Evolutionary conservation across 2,888 invertebrate species (phyloP).

Genomic region (Vesta saturnalis): DNA sequence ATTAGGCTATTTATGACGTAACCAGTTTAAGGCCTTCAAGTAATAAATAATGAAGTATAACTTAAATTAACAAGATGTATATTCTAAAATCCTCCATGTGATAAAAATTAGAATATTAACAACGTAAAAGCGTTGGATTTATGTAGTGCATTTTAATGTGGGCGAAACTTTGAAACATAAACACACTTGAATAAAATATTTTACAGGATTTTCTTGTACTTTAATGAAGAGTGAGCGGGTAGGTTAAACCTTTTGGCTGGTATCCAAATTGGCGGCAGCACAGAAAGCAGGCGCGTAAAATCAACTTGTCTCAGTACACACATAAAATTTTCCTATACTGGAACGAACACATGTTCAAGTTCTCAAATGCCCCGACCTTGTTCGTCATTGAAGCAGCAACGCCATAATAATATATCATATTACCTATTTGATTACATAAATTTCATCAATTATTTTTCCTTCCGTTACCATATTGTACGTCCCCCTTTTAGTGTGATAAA

Average conservation of each 20-base stretch:
- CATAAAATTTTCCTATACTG: slow-evolving; percentile 18
- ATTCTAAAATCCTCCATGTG: neutral
- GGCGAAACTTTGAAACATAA: slow-evolving; percentile 15
- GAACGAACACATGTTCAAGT: slow-evolving; percentile 19
- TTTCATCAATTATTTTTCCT: neutral
- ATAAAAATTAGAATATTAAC: too few species aligned
- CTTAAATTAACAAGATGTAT: too few species aligned
- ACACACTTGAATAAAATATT: slow-evolving; percentile 21
- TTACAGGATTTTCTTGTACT: slow-evolving; percentile 49
- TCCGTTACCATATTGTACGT: neutral
- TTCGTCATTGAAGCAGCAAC: slow-evolving; percentile 29
- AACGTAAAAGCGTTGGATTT: neutral
- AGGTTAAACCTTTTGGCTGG: slow-evolving; percentile 38
- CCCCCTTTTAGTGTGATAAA: too few species aligned
- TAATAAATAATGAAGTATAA: too few species aligned
- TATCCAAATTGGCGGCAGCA: slow-evolving; percentile 39
- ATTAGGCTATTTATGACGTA: neutral
- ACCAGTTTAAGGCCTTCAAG: too few species aligned
- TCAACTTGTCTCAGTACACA: neutral
- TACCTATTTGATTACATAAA: neutral
- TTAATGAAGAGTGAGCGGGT: slow-evolving; percentile 27
- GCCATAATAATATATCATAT: neutral
- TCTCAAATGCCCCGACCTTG: slow-evolving; percentile 33
- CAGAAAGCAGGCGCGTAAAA: slow-evolving; percentile 18
- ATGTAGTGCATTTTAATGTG: neutral